Evolutionary conservation across 2,888 invertebrate species (phyloP), one percentile per base, ranked within the genome.

Genomic region (Digitonthophagus gazella): DNA sequence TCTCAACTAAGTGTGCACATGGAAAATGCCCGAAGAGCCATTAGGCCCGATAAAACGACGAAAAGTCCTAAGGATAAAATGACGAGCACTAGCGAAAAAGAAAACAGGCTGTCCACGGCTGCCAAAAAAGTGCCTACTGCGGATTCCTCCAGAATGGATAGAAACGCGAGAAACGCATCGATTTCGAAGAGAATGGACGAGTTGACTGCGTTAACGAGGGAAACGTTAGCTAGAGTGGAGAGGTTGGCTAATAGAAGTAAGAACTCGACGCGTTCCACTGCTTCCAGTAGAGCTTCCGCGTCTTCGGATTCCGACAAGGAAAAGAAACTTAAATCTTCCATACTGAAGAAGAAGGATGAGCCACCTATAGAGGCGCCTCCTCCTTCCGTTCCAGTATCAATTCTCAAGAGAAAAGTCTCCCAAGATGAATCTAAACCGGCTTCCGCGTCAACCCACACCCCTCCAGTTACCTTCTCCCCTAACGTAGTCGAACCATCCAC

Each of bases 391-490:
- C 87, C 87, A 61, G 84, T 87, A 69, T 87, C 88, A 8, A 88
- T 89, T 72, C 78, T 89, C 22, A 89, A 88, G 76, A 82, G 86
- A 71, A 87, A 87, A 78, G 83, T 83, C 15, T 82, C 83, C 16
- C 84, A 85, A 74, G 84, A 84, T 68, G 85, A 85, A 72, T 80
- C 15, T 15, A 70, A 68, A 44, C 3, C 66, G 71, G 77, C 78
- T 15, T 75, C 78, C 3, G 77, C 80, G 15, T 76, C 80, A 28
- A 82, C 82, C 15, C 74, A 86, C 70, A 86, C 88, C 18, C 90
- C 91, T 18, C 92, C 92, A 6, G 92, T 93, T 2, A 93, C 92
- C n/a, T 92, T 92, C 83, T 92, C 92, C 4, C 91, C 92, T 0
- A 91, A 86, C 77, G 92, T 92, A 67, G 83, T 91, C 64, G 92